A percentile compares a stretch with the other conserved stretches of the same genome.
Evolutionary conservation across 2,888 invertebrate genomes (phyloP).

Genomic region (Cactoblastis cactorum): DNA sequence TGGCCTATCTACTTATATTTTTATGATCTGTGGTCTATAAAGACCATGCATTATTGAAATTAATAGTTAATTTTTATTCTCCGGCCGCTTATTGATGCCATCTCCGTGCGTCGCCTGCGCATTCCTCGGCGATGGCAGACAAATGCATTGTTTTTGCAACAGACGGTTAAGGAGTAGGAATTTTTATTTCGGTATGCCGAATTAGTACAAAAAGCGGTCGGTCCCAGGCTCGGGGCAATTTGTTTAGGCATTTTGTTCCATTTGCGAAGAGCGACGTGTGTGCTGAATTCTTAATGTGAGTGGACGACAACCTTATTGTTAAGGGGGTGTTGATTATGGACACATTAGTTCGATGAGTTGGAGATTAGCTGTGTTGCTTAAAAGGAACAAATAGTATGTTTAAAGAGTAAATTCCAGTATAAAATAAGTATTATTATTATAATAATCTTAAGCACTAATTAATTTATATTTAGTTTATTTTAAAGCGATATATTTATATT

Average conservation of each 20-base stretch:
- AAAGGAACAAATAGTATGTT: too few relatives aligned
- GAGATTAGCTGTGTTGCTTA: not conserved
- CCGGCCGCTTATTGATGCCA: slow-evolving; percentile 20
- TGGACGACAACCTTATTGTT: slow-evolving; percentile 5
- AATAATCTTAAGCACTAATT: too few relatives aligned
- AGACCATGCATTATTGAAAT: slow-evolving; percentile 10
- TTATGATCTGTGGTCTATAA: too few relatives aligned
- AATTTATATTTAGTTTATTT: too few relatives aligned
- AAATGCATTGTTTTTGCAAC: slow-evolving; percentile 51
- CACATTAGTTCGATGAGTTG: not conserved
- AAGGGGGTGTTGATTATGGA: slow-evolving; percentile 2
- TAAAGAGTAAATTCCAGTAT: too few relatives aligned
- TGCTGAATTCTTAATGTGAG: slow-evolving; percentile 58
- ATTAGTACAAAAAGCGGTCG: slow-evolving; percentile 75
- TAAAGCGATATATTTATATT: too few relatives aligned
- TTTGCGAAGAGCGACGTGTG: slow-evolving; percentile 53
- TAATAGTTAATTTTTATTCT: slow-evolving; percentile 22
- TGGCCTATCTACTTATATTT: too few relatives aligned
- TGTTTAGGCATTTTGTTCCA: slow-evolving; percentile 76
- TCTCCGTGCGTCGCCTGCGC: slow-evolving; percentile 14
- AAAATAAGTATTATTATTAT: too few relatives aligned
- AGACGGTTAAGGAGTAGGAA: slow-evolving; percentile 68
- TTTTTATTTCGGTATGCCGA: slow-evolving; percentile 80
- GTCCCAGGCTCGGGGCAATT: slow-evolving; percentile 67
- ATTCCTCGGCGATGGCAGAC: slow-evolving; percentile 26